phyloP scores from a whole-genome alignment of 2,113 vertebrate genomes.

The Fregata magnificens region DNA sequence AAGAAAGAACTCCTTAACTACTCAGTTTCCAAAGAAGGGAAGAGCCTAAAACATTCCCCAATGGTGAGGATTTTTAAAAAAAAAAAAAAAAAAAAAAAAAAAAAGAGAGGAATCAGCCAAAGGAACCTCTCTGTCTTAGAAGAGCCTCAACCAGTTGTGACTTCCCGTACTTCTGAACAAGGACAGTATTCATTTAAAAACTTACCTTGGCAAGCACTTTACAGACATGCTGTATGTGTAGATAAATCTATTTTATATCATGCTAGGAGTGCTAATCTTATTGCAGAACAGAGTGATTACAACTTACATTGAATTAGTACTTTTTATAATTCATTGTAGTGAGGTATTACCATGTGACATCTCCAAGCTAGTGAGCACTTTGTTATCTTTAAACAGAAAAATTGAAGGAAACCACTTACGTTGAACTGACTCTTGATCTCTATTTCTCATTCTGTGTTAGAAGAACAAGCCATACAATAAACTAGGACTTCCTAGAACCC shows the following conservation, averaged over 20 bases:
- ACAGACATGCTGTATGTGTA: constrained; percentile 4
- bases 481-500: background rate
- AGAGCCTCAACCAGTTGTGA: background rate
- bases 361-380: background rate
- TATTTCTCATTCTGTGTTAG: background rate
- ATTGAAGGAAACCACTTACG: background rate
- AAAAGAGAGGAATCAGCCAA: background rate
- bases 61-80: background rate
- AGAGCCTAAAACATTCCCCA: background rate
- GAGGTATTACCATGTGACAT: background rate
- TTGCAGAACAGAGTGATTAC: constrained; percentile 28
- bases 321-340: constrained; percentile 42
- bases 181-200: background rate
- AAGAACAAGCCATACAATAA: background rate
- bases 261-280: constrained; percentile 4
- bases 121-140: background rate
- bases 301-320: constrained; percentile 20
- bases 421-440: background rate
- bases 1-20: background rate
- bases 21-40: background rate
- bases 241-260: constrained; percentile 59
- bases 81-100: no score
- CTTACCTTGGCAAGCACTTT: background rate
- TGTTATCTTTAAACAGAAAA: constrained; percentile 36
- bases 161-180: background rate